Evolutionary conservation across 1,140 invertebrate genomes (phyloP).

Genomic region (Papilio polytes): DNA sequence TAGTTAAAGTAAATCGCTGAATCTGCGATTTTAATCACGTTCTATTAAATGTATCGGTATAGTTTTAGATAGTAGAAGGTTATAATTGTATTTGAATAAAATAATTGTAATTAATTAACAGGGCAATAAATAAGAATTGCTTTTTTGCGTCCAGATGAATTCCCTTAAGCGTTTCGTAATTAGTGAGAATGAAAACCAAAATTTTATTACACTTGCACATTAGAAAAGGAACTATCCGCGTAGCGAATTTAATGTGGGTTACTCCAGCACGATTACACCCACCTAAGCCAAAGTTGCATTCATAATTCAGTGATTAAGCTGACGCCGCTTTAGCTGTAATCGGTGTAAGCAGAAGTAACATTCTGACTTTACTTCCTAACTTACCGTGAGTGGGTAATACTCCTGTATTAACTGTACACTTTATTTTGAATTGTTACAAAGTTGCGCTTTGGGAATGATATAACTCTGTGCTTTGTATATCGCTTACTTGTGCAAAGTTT

Average conservation of each 20-base stretch:
- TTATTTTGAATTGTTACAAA: constrained; percentile 10
- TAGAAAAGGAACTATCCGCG: not conserved
- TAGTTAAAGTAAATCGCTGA: not conserved
- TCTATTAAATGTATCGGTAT: not conserved
- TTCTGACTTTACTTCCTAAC: constrained; percentile 14
- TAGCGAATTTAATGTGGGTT: not conserved
- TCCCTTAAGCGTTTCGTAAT: not conserved
- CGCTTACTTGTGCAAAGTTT: not conserved
- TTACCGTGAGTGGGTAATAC: not conserved
- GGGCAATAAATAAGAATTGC: not conserved
- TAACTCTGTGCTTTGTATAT: not conserved
- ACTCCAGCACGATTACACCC: constrained; percentile 6
- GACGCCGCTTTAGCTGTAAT: constrained; percentile 26
- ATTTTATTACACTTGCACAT: not conserved
- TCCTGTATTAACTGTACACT: not conserved
- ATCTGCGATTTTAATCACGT: not conserved
- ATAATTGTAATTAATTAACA: not conserved
- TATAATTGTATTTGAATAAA: not conserved
- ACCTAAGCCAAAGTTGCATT: constrained; percentile 19
- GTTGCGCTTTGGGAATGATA: not conserved
- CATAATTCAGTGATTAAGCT: constrained; percentile 31
- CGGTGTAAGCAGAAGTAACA: constrained; percentile 22
- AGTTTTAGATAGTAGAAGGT: not conserved
- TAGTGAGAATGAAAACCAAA: not conserved
- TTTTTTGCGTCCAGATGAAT: not conserved